Percentiles rank a stretch among this genome's conserved stretches.
phyloP scores from a whole-genome alignment of 1,140 invertebrate genomes.

The Drosophila parabipectinata region DNA sequence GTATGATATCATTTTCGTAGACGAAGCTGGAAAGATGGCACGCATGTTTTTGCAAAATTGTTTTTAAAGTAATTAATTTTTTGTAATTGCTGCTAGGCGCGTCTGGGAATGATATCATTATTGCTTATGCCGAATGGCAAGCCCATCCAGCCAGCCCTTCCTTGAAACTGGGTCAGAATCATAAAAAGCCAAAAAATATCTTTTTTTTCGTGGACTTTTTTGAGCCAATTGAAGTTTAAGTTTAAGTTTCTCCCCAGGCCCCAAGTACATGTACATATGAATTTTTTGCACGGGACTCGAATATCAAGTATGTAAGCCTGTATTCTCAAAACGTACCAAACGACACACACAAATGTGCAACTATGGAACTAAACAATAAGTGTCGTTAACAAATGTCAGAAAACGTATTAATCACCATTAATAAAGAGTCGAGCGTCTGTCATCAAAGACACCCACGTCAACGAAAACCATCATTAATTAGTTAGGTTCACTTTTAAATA shows the following conservation, averaged over 20 bases:
- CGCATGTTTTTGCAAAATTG: conserved; percentile 56
- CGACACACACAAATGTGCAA: conserved; percentile 5
- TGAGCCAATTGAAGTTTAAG: conserved; percentile 58
- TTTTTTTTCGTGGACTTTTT: conserved; percentile 31
- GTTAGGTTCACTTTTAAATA: not conserved
- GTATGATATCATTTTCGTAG: conserved; percentile 28
- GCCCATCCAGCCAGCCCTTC: conserved; percentile 32
- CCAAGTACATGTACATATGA: conserved; percentile 11
- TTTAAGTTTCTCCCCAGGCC: conserved; percentile 33
- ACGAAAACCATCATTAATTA: conserved; percentile 16
- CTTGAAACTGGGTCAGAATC: conserved; percentile 33
- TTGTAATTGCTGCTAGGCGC: conserved; percentile 30
- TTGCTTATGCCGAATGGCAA: conserved; percentile 19
- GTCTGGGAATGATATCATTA: conserved; percentile 59
- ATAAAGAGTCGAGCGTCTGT: conserved; percentile 29
- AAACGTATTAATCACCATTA: conserved; percentile 56
- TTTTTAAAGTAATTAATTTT: conserved; percentile 66
- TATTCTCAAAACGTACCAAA: not conserved
- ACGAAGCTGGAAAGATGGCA: conserved; percentile 48
- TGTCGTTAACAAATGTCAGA: conserved; percentile 19
- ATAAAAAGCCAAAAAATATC: conserved; percentile 20
- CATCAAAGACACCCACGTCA: conserved; percentile 12
- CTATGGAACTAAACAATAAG: conserved; percentile 16
- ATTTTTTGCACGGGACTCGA: conserved; percentile 33
- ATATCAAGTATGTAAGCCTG: conserved; percentile 38